Percentiles rank a stretch among this genome's conserved stretches.
phyloP scores from a whole-genome alignment of 35 echinoderm and acorn worm genomes.

The Chiridota heheva region DNA sequence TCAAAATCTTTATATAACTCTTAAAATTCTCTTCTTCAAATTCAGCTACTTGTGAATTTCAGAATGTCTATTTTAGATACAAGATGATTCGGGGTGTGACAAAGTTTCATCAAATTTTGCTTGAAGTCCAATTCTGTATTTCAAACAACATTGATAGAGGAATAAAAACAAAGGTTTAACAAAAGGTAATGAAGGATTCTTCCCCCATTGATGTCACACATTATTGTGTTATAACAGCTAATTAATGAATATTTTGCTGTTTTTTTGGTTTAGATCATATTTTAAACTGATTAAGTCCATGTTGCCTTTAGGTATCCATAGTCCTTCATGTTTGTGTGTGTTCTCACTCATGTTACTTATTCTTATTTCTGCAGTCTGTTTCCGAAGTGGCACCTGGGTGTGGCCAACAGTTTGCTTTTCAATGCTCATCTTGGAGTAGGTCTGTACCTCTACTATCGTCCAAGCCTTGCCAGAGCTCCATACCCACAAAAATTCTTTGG shows the following conservation, averaged over 20 bases:
- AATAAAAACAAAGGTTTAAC: too few species aligned
- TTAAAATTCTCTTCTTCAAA: too few species aligned
- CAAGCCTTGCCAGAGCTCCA: slow-evolving; percentile 50
- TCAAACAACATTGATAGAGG: too few species aligned
- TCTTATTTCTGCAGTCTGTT: slow-evolving; percentile 60
- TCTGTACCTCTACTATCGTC: slow-evolving; percentile 84
- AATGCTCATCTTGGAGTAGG: slow-evolving; percentile 90
- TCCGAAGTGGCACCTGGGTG: slow-evolving; percentile 79
- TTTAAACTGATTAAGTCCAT: neutral
- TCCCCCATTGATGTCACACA: too few species aligned
- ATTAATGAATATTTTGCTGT: neutral
- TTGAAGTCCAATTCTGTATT: too few species aligned
- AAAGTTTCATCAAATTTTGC: too few species aligned
- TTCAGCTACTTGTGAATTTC: too few species aligned
- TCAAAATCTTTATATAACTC: too few species aligned
- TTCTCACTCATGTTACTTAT: neutral
- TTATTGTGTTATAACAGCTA: neutral
- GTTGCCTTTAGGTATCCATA: neutral
- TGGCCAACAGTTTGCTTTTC: slow-evolving; percentile 88
- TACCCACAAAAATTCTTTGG: slow-evolving; percentile 59
- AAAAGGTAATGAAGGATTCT: too few species aligned
- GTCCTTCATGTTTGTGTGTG: neutral
- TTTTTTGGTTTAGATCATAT: neutral
- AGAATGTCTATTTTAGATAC: too few species aligned
- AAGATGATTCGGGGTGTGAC: too few species aligned